These are phyloP conservation scores for Anoplopoma fimbria DNA, from an alignment of 2,113 vertebrate species.

Conservation along the genomic window DNA sequence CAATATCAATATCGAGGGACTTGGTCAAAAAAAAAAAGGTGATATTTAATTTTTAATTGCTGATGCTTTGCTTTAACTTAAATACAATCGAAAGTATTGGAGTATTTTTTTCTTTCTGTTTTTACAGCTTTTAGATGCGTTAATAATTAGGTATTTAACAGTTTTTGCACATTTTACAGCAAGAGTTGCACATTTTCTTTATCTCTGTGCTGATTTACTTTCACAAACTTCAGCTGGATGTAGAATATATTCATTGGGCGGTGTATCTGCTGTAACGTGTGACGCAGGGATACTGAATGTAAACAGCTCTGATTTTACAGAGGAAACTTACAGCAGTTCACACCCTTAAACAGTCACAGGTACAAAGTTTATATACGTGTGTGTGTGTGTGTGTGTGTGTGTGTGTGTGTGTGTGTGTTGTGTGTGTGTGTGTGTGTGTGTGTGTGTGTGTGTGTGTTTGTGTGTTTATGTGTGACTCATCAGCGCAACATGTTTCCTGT, in stretches of 20 bases:
- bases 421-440: conserved; percentile 20
- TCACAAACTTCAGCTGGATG: not conserved
- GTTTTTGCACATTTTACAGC: too few relatives aligned
- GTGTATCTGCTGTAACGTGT: not conserved
- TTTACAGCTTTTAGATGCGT: too few relatives aligned
- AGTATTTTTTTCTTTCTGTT: too few relatives aligned
- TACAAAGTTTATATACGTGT: conserved; percentile 45
- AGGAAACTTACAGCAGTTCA: not conserved
- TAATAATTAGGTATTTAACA: too few relatives aligned
- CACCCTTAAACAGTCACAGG: conserved; percentile 56
- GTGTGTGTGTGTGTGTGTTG: too few relatives aligned
- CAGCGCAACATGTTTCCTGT: conserved; percentile 68
- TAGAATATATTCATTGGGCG: too few relatives aligned
- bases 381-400: not conserved
- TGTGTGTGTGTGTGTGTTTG: conserved; percentile 16
- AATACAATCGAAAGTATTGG: not conserved
- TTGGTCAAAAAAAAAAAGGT: too few relatives aligned
- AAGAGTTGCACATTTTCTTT: not conserved
- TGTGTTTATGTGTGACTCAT: conserved; percentile 67
- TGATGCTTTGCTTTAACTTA: not conserved
- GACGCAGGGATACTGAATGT: not conserved
- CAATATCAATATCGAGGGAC: too few relatives aligned
- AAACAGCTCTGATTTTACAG: conserved; percentile 21
- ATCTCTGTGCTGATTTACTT: not conserved
- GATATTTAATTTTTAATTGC: too few relatives aligned